Evolutionary conservation across 2,113 vertebrate species (phyloP).

Genomic region (Tonatia bakeri): DNA sequence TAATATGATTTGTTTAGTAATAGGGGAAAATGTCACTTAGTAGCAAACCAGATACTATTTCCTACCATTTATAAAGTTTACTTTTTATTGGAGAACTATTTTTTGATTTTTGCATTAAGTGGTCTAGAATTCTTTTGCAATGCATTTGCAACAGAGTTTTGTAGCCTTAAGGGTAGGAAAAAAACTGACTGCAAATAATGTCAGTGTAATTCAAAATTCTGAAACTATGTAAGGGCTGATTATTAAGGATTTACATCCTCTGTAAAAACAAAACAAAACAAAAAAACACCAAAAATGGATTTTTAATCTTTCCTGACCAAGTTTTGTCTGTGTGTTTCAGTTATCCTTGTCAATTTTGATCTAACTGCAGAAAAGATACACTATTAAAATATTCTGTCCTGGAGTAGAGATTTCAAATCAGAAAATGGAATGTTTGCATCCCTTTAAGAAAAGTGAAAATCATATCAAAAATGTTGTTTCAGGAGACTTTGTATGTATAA

Average conservation of each 20-base stretch:
- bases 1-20: conserved; percentile 75
- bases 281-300: neutral
- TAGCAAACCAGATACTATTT: conserved; percentile 73
- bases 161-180: conserved; percentile 71
- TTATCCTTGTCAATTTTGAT: conserved; percentile 53
- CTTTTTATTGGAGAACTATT: conserved; percentile 73
- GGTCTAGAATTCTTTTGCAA: conserved; percentile 73
- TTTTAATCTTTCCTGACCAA: conserved; percentile 53
- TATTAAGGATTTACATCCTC: conserved; percentile 61
- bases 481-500: conserved; percentile 81
- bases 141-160: conserved; percentile 61
- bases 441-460: conserved; percentile 69
- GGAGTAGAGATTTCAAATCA: conserved; percentile 50
- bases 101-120: conserved; percentile 71
- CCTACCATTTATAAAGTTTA: conserved; percentile 79
- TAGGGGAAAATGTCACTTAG: conserved; percentile 70
- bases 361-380: conserved; percentile 43
- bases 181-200: conserved; percentile 66
- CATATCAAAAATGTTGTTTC: conserved; percentile 72
- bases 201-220: conserved; percentile 63
- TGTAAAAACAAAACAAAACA: conserved; percentile 19
- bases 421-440: conserved; percentile 64
- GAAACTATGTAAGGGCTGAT: conserved; percentile 66
- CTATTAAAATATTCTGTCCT: conserved; percentile 47
- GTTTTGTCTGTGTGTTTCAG: conserved; percentile 41